Evolutionary conservation across 64 coral and sea anemone species (phyloP).

Genomic region (Actinia tenebrosa): DNA sequence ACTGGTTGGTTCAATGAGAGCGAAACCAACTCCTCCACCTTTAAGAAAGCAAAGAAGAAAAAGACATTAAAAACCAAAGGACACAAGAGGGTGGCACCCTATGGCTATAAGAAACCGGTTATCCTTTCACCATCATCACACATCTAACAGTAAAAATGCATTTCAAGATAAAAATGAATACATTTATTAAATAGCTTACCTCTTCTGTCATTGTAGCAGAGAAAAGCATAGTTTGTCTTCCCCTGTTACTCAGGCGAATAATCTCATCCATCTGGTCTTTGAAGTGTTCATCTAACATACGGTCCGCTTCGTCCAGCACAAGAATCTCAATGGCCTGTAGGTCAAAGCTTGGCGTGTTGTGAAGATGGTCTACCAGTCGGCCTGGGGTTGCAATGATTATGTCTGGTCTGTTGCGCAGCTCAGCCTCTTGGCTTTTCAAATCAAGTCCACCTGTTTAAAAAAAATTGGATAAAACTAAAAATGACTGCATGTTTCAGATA

Average conservation of each 20-base stretch:
- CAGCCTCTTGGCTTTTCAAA: slow-evolving; percentile 73
- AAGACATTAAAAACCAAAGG: background rate
- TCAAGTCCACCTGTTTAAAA: slow-evolving; percentile 69
- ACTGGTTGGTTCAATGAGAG: slow-evolving; percentile 81
- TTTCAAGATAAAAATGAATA: background rate
- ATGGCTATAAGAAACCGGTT: no score
- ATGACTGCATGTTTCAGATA: background rate
- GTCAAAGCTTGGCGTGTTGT: slow-evolving; percentile 85
- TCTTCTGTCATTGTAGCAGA: slow-evolving; percentile 99
- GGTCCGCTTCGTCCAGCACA: slow-evolving; percentile 92
- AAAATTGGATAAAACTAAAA: background rate
- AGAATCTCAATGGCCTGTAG: slow-evolving; percentile 93
- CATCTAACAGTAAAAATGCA: background rate
- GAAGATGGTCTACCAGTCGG: slow-evolving; percentile 90
- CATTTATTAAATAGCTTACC: slow-evolving; percentile 20
- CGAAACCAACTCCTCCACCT: slow-evolving; percentile 85
- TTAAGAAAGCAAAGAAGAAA: background rate
- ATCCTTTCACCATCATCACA: no score
- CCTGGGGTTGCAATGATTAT: slow-evolving; percentile 92
- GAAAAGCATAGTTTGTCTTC: slow-evolving; percentile 97
- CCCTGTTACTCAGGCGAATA: slow-evolving; percentile 71
- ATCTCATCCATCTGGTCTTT: slow-evolving; percentile 98
- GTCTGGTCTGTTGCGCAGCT: slow-evolving; percentile 85
- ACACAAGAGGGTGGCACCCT: background rate
- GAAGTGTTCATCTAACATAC: slow-evolving; percentile 97